Conservation (phyloP, 2,888 invertebrate genomes). For the Homarus gammarus region DNA sequence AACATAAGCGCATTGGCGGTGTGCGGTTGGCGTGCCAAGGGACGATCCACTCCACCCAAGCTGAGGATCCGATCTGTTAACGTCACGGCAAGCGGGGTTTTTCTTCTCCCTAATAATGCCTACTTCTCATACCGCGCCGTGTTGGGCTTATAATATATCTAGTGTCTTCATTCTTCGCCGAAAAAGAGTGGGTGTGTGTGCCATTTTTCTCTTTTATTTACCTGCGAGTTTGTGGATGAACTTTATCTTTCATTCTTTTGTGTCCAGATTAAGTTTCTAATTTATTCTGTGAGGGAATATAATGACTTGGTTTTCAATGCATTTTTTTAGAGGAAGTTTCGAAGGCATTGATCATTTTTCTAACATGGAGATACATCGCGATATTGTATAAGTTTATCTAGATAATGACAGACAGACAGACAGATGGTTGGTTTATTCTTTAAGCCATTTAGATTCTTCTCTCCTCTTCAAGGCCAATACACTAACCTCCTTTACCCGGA, state of each 20-base stretch:
- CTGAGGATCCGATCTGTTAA: conserved; percentile 10
- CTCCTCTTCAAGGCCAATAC: too few relatives aligned
- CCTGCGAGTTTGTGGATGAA: not conserved
- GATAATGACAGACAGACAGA: too few relatives aligned
- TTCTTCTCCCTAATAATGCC: not conserved
- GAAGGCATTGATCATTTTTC: not conserved
- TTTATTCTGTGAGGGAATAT: not conserved
- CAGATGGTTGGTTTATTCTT: too few relatives aligned
- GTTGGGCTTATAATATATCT: not conserved
- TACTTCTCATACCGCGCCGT: not conserved
- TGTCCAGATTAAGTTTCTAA: not conserved
- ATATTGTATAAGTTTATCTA: too few relatives aligned
- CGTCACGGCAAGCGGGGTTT: not conserved
- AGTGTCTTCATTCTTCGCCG: not conserved
- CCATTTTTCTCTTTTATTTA: not conserved
- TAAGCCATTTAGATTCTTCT: too few relatives aligned
- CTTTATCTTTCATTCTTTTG: not conserved
- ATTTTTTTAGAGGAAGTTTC: not conserved
- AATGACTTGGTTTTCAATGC: not conserved
- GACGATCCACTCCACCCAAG: conserved; percentile 4
- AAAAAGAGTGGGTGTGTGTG: not conserved
- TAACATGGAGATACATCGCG: too few relatives aligned
- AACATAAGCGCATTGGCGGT: not conserved
- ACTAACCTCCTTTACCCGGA: too few relatives aligned
- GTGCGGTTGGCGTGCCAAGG: not conserved